phyloP scores from a whole-genome alignment of 2,888 invertebrate genomes.

The Cenopis cana region DNA sequence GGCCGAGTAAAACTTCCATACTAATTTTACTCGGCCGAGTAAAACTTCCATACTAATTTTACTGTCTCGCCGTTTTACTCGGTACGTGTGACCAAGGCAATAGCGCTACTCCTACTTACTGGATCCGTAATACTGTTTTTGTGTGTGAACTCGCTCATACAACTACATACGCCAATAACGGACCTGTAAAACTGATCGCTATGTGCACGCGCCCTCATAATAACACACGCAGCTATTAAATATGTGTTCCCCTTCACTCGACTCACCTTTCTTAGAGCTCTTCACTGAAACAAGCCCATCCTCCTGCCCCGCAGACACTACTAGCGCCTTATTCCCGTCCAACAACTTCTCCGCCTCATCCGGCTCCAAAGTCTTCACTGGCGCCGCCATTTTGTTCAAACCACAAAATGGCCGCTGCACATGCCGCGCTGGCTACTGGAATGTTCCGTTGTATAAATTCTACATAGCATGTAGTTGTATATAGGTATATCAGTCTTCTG shows the following conservation, averaged over 20 bases:
- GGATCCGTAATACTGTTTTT: too few species aligned
- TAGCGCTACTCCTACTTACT: too few species aligned
- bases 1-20: too few species aligned
- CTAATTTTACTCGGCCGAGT: too few species aligned
- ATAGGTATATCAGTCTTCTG: slow-evolving; percentile 60
- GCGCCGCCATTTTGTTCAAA: slow-evolving; percentile 64
- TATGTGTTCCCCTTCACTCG: neutral
- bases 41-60: too few species aligned
- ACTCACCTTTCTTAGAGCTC: slow-evolving; percentile 78
- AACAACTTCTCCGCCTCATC: slow-evolving; percentile 75
- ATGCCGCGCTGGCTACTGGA: slow-evolving; percentile 46
- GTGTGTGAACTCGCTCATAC: too few species aligned
- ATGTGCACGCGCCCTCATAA: too few species aligned
- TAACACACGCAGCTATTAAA: too few species aligned
- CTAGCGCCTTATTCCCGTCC: slow-evolving; percentile 58
- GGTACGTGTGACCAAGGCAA: too few species aligned
- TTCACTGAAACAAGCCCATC: slow-evolving; percentile 63
- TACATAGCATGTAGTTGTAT: slow-evolving; percentile 54
- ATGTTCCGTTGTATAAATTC: slow-evolving; percentile 46
- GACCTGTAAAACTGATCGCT: too few species aligned
- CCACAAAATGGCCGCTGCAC: slow-evolving; percentile 56
- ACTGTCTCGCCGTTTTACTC: too few species aligned
- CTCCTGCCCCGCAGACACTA: slow-evolving; percentile 60
- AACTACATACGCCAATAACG: too few species aligned
- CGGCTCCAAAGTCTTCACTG: slow-evolving; percentile 58